Conservation (phyloP, 2,113 vertebrate genomes). For the Sporophila hypoxantha region DNA sequence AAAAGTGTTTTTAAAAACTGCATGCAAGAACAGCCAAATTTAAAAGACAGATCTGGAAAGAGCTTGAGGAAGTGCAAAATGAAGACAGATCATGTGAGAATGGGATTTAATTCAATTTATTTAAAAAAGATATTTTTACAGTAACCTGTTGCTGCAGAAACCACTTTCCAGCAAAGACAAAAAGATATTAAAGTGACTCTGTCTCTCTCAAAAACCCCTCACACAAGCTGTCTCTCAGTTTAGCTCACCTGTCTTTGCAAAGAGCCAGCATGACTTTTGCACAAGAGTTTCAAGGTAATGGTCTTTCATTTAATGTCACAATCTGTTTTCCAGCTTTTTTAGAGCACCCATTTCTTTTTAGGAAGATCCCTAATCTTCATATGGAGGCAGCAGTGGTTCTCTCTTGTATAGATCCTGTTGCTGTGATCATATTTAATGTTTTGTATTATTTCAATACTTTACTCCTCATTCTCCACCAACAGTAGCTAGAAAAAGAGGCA, state of each 20-base stretch:
- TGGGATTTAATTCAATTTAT: not conserved
- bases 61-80: conserved; percentile 75
- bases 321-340: not conserved
- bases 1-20: conserved; percentile 66
- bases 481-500: not conserved
- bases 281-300: not conserved
- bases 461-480: not conserved
- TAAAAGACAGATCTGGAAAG: conserved; percentile 72
- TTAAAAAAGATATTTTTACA: not conserved
- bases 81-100: conserved; percentile 78
- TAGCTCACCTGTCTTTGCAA: not conserved
- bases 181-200: not conserved
- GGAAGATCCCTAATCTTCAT: not conserved
- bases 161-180: not conserved
- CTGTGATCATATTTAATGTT: not conserved
- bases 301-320: not conserved
- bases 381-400: not conserved
- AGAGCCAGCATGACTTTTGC: not conserved
- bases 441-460: not conserved
- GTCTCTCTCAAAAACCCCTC: not conserved
- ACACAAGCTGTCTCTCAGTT: too few species aligned
- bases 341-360: not conserved
- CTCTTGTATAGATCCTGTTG: not conserved
- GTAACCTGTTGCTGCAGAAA: not conserved
- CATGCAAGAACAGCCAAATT: conserved; percentile 61